Evolutionary conservation across 1,140 invertebrate genomes (phyloP).

Genomic region (Asbolus verrucosus): DNA sequence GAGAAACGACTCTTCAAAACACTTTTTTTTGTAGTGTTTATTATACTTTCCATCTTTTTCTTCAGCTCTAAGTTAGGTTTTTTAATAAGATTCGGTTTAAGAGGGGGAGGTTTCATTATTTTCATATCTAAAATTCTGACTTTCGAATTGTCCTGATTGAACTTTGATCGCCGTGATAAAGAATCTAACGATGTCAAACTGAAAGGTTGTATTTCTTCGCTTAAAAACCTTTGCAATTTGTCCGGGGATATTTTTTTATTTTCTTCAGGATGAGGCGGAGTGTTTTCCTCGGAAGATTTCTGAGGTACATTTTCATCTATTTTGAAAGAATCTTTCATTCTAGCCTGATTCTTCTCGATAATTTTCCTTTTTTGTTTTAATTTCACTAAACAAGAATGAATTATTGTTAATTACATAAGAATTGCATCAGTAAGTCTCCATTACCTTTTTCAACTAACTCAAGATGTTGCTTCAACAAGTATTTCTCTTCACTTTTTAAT

Average conservation of each 20-base stretch:
- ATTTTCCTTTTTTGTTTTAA: neutral
- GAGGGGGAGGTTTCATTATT: neutral
- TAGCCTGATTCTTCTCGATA: too few species aligned
- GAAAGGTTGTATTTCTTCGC: slow-evolving; percentile 6
- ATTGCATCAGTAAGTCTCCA: neutral
- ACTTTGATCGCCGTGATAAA: neutral
- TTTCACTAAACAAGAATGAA: slow-evolving; percentile 1
- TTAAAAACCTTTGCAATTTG: slow-evolving; percentile 2
- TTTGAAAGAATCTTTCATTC: too few species aligned
- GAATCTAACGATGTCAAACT: neutral
- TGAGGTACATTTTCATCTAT: too few species aligned
- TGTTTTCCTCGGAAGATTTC: neutral
- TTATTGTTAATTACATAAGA: too few species aligned
- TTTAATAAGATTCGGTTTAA: neutral
- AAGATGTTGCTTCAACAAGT: slow-evolving; percentile 3
- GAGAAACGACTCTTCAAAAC: neutral
- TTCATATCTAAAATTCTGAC: slow-evolving; percentile 11
- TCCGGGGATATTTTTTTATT: neutral
- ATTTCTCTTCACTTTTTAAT: neutral
- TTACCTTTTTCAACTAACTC: slow-evolving; percentile 14
- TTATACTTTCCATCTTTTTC: slow-evolving; percentile 7
- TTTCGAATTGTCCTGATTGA: slow-evolving; percentile 6
- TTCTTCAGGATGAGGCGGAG: neutral
- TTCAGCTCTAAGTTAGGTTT: slow-evolving; percentile 6
- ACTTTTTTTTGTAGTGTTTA: neutral